Evolutionary conservation across 1,140 invertebrate species (phyloP), one percentile per base, ranked within the genome.

Genomic region (Lasioglossum albipes): DNA sequence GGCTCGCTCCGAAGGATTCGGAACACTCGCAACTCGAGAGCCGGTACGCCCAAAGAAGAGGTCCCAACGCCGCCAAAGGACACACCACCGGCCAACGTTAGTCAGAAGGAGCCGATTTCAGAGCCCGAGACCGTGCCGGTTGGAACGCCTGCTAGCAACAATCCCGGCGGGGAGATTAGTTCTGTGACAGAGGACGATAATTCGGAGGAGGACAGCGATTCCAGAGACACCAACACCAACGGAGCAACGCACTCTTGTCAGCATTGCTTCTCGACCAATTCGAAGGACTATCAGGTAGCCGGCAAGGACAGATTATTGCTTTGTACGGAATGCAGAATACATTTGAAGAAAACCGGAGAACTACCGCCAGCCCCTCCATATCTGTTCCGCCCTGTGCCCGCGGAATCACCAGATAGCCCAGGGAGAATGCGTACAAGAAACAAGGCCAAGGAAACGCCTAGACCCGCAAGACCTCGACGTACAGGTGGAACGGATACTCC

Each of bases 101-200:
- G 89, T 78, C 82, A 91, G 27, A 92, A 92, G 73, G 91, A 90
- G 31, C 84, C 82, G 52, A 88, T 87, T 59, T 91, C 90, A 18
- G 91, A 92, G 68, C 74, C 90, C 3, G 91, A 92, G 66, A 89
- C 89, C 10, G 89, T 85, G 45, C 87, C 89, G 9, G 89, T 89
- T 82, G 91, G 89, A 22, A 89, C 86, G 12, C 90, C 89, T 13
- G 90, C 89, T 36, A 90, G 85, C 65, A 92, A 91, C 54, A 93
- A 91, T 81, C 93, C 94, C 2, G 95, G 91, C 41, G 93, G 95
- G 18, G 96, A 96, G 91, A 96, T 96, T 87, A 98, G 97, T 94
- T 98, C 97, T 71, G 97, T 97, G 71, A 98, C 97, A 87, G 98
- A 99, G 93, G 97, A 98, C 94, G 98, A 99, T 89, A 96, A 96